A percentile compares a stretch with the other conserved stretches of the same genome.
These are phyloP conservation scores for Pogonophryne albipinna DNA, from an alignment of 2,797 vertebrate genomes.

Conservation along the genomic window DNA sequence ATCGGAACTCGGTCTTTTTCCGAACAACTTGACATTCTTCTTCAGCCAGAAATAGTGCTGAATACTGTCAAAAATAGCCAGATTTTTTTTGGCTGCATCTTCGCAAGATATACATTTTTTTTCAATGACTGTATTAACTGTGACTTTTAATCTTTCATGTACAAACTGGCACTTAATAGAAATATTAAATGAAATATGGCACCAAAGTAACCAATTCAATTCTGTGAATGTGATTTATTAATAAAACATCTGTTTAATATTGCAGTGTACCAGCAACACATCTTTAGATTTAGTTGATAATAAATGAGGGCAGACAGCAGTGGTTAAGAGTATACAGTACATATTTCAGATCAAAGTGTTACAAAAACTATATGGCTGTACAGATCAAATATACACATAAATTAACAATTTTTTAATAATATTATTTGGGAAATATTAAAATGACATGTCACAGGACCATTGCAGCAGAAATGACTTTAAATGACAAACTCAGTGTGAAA, in stretches of 20 bases:
- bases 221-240: constrained; percentile 21
- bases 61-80: too few species aligned
- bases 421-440: constrained; percentile 9
- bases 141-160: not conserved
- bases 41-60: not conserved
- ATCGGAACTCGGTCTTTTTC: not conserved
- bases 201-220: not conserved
- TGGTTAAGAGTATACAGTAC: not conserved
- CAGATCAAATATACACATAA: constrained; percentile 24
- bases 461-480: not conserved
- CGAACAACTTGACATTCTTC: not conserved
- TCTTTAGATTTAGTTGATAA: not conserved
- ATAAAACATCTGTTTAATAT: constrained; percentile 17
- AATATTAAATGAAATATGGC: too few species aligned
- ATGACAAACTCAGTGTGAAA: constrained; percentile 7
- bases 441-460: not conserved
- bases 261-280: constrained; percentile 9
- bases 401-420: not conserved
- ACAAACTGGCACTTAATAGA: not conserved
- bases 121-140: not conserved
- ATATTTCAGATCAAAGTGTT: constrained; percentile 1
- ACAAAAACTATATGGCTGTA: constrained; percentile 5
- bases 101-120: too few species aligned
- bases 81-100: too few species aligned
- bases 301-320: not conserved